Evolutionary conservation across 2,888 invertebrate species (phyloP).

Genomic region (Rotaria macrura): DNA sequence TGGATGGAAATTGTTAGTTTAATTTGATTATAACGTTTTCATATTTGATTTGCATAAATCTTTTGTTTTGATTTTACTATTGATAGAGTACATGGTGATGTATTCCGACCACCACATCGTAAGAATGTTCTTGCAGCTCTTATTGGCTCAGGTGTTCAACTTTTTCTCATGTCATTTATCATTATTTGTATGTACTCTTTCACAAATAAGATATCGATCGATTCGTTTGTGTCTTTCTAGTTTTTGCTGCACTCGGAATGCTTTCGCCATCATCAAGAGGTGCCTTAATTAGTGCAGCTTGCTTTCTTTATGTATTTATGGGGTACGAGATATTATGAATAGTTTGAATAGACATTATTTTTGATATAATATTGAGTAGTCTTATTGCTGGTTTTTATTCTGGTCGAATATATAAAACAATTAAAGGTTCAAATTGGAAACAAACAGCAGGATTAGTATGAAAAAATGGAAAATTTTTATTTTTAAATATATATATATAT

Average conservation of each 20-base stretch:
- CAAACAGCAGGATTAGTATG: conserved; percentile 54
- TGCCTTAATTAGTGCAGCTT: conserved; percentile 83
- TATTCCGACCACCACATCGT: conserved; percentile 81
- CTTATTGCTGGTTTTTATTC: conserved; percentile 87
- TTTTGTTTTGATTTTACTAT: background rate
- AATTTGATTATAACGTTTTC: background rate
- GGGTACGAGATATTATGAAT: conserved; percentile 54
- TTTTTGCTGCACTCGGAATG: conserved; percentile 96
- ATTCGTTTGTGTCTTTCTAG: conserved; percentile 52
- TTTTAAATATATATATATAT: background rate
- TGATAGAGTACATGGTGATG: conserved; percentile 76
- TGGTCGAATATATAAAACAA: conserved; percentile 86
- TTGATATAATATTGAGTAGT: conserved; percentile 37
- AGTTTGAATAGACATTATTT: background rate
- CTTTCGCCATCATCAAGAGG: conserved; percentile 88
- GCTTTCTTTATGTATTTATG: conserved; percentile 91
- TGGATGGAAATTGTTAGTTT: conserved; percentile 72
- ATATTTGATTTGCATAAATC: background rate
- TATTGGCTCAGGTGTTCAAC: conserved; percentile 88
- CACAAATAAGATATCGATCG: background rate
- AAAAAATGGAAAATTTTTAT: background rate
- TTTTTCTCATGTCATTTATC: conserved; percentile 83
- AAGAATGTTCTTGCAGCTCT: conserved; percentile 79
- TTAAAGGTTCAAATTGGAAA: conserved; percentile 73
- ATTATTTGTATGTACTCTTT: conserved; percentile 63